A percentile compares a stretch with the other conserved stretches of the same genome.
Evolutionary conservation across 1,140 invertebrate species (phyloP).

Genomic region (Aphelinus certus): DNA sequence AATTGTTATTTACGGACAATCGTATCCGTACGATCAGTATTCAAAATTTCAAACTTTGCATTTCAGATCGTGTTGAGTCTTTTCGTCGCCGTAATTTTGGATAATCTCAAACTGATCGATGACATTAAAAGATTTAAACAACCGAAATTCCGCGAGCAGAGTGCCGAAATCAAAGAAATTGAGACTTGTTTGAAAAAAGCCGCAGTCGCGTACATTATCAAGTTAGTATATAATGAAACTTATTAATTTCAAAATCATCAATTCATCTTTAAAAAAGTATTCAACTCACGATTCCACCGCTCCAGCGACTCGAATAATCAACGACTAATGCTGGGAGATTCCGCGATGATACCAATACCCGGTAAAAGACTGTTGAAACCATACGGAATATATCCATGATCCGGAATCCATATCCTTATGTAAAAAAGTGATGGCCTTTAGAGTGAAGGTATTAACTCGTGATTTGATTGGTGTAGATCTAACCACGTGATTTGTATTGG

Average conservation of each 20-base stretch:
- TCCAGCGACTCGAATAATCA: slow-evolving; percentile 91
- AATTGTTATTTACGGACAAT: no score
- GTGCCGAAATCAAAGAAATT: slow-evolving; percentile 95
- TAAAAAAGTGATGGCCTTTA: no score
- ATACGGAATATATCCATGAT: slow-evolving; percentile 72
- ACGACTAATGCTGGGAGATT: slow-evolving; percentile 86
- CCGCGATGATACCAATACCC: slow-evolving; percentile 87
- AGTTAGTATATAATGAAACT: slow-evolving; percentile 63
- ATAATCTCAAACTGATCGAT: slow-evolving; percentile 98
- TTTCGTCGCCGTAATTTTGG: slow-evolving; percentile 99
- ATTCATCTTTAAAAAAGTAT: no score
- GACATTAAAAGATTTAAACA: slow-evolving; percentile 99
- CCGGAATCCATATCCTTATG: no score
- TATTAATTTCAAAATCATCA: no score
- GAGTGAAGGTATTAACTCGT: no score
- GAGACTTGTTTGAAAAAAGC: slow-evolving; percentile 76
- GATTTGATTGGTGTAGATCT: no score
- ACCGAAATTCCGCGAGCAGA: slow-evolving; percentile 95
- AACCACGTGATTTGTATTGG: no score
- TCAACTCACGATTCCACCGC: slow-evolving; percentile 39
- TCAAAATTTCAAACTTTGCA: background rate
- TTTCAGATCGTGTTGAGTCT: slow-evolving; percentile 96
- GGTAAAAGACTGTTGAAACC: slow-evolving; percentile 83
- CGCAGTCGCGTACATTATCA: slow-evolving; percentile 79
- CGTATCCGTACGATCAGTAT: background rate